Evolutionary conservation across 2,797 vertebrate genomes (phyloP).

Genomic region (Mus spretus): DNA sequence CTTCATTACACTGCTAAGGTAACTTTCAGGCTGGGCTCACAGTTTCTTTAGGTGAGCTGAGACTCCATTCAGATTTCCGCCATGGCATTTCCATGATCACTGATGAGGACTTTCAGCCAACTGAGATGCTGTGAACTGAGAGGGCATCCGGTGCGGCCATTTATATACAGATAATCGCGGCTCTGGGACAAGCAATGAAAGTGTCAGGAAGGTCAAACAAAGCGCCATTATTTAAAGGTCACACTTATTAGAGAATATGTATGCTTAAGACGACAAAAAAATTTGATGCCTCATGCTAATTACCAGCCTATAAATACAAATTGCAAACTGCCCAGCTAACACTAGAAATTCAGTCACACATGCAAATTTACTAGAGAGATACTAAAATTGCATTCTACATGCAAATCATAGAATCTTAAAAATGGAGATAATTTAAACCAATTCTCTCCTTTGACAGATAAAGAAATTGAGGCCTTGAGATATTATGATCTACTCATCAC

Average conservation of each 20-base stretch:
- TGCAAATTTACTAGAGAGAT: conserved; percentile 43
- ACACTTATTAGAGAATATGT: conserved; percentile 57
- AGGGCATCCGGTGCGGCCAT: neutral
- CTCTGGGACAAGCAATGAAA: conserved; percentile 24
- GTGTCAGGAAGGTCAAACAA: conserved; percentile 33
- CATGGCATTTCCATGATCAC: conserved; percentile 40
- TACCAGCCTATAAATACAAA: conserved; percentile 65
- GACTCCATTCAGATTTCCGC: conserved; percentile 47
- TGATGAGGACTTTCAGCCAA: neutral
- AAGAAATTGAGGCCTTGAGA: conserved; percentile 47
- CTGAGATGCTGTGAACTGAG: conserved; percentile 37
- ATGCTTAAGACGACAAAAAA: conserved; percentile 65
- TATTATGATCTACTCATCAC: neutral
- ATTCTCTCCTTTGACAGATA: conserved; percentile 59
- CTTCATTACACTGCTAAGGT: neutral
- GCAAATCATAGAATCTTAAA: conserved; percentile 65
- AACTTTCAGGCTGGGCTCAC: neutral
- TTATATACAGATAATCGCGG: conserved; percentile 58
- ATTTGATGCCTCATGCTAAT: conserved; percentile 59
- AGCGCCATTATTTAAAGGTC: conserved; percentile 65
- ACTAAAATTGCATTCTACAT: conserved; percentile 58
- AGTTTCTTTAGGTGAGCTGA: conserved; percentile 28
- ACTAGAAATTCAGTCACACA: conserved; percentile 67
- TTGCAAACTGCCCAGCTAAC: conserved; percentile 48
- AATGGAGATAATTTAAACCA: conserved; percentile 48